Evolutionary conservation across 2,797 vertebrate species (phyloP).

Genomic region (Acipenser oxyrinchus): DNA sequence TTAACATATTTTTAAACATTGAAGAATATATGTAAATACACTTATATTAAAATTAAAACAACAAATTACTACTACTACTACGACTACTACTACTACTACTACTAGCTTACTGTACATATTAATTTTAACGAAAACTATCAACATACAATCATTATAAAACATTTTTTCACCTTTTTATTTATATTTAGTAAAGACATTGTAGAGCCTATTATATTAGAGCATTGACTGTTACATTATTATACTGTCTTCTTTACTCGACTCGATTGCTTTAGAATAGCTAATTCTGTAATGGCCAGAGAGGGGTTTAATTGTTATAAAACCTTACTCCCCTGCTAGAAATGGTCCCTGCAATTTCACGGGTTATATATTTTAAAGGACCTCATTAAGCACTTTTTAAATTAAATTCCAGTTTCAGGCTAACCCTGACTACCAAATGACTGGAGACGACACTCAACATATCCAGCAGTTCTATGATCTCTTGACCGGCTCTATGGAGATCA

Average conservation of each 20-base stretch:
- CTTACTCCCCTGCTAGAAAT: slow-evolving; percentile 56
- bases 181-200: neutral
- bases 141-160: no score
- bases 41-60: no score
- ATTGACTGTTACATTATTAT: slow-evolving; percentile 32
- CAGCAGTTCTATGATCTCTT: slow-evolving; percentile 98
- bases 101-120: no score
- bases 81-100: no score
- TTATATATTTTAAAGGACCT: slow-evolving; percentile 87
- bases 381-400: slow-evolving; percentile 82
- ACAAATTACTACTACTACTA: no score
- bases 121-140: no score
- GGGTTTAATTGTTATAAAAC: slow-evolving; percentile 69
- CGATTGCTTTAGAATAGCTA: slow-evolving; percentile 71
- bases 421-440: slow-evolving; percentile 95
- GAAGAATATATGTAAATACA: no score
- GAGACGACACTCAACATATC: slow-evolving; percentile 96
- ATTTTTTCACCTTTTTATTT: no score
- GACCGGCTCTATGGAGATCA: slow-evolving; percentile 99
- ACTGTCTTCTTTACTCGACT: slow-evolving; percentile 52
- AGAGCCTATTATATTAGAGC: slow-evolving; percentile 23
- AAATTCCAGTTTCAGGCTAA: slow-evolving; percentile 97
- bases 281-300: slow-evolving; percentile 71
- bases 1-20: slow-evolving; percentile 24
- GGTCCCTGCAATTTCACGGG: slow-evolving; percentile 88